phyloP scores from a whole-genome alignment of 92 coral and sea anemone genomes.

The Phenganax marumi region DNA sequence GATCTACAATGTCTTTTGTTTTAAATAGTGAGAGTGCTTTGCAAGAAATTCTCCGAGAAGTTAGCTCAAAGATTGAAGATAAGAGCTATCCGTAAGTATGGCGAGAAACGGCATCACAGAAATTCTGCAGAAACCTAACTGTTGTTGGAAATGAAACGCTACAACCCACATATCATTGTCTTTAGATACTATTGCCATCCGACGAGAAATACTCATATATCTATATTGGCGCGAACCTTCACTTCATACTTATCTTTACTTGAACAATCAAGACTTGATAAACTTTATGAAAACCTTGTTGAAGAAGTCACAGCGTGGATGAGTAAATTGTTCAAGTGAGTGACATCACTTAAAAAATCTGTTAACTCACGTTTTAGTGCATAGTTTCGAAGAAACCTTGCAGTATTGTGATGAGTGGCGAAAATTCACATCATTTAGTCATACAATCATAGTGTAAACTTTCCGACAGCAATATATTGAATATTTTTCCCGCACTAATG shows the following conservation, averaged over 20 bases:
- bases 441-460: too few species aligned
- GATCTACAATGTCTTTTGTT: not conserved
- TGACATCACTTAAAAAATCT: not conserved
- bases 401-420: too few species aligned
- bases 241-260: slow-evolving; percentile 76
- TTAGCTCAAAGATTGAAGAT: not conserved
- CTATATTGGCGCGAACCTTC: slow-evolving; percentile 67
- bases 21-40: slow-evolving; percentile 18
- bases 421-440: too few species aligned
- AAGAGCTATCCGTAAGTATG: slow-evolving; percentile 27
- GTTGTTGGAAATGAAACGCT: slow-evolving; percentile 20
- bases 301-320: slow-evolving; percentile 94
- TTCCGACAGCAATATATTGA: too few species aligned
- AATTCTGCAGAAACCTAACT: slow-evolving; percentile 65
- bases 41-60: slow-evolving; percentile 21
- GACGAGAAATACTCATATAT: slow-evolving; percentile 70
- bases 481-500: too few species aligned
- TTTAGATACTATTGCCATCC: slow-evolving; percentile 67
- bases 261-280: slow-evolving; percentile 75
- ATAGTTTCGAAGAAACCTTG: too few species aligned
- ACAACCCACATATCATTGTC: not conserved
- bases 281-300: slow-evolving; percentile 75
- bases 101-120: not conserved
- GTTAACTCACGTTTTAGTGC: not conserved
- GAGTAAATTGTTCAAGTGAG: slow-evolving; percentile 81